Conservation (phyloP, 2,888 invertebrate genomes). For the Hyles lineata region DNA sequence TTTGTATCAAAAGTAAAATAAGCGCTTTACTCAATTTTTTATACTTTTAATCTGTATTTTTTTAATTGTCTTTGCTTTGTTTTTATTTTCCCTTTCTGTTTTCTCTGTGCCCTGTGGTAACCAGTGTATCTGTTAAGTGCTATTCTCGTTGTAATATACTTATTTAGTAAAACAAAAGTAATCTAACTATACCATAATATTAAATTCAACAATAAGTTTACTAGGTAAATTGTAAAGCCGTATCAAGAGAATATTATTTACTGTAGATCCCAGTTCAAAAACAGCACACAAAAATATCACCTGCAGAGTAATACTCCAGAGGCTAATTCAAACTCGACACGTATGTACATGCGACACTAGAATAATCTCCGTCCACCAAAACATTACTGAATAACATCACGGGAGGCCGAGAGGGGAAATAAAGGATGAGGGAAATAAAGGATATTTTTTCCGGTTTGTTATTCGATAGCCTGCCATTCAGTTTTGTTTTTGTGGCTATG, state of each 20-base stretch:
- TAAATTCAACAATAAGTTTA: too few relatives aligned
- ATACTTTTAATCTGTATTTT: too few relatives aligned
- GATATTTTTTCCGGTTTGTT: slow-evolving; percentile 23
- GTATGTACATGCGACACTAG: slow-evolving; percentile 32
- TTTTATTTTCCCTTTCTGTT: too few relatives aligned
- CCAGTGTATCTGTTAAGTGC: too few relatives aligned
- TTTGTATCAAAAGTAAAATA: too few relatives aligned
- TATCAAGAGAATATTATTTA: neutral
- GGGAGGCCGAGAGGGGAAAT: neutral
- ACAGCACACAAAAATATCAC: slow-evolving; percentile 19
- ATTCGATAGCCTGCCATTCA: slow-evolving; percentile 19
- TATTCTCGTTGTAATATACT: too few relatives aligned
- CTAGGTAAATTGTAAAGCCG: neutral
- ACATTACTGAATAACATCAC: slow-evolving; percentile 42
- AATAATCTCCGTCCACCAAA: slow-evolving; percentile 46
- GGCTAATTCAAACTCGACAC: slow-evolving; percentile 27
- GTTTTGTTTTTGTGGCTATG: slow-evolving; percentile 10
- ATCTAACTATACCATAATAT: too few relatives aligned
- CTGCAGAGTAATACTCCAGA: slow-evolving; percentile 16
- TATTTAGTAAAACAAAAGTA: too few relatives aligned
- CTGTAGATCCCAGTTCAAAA: neutral
- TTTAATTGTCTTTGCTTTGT: too few relatives aligned
- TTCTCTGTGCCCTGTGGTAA: too few relatives aligned
- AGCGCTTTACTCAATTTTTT: too few relatives aligned
- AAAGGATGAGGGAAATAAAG: neutral